Evolutionary conservation across 1,140 invertebrate genomes (phyloP), one percentile per base, ranked within the genome.

Genomic region (Babylonia areolata): DNA sequence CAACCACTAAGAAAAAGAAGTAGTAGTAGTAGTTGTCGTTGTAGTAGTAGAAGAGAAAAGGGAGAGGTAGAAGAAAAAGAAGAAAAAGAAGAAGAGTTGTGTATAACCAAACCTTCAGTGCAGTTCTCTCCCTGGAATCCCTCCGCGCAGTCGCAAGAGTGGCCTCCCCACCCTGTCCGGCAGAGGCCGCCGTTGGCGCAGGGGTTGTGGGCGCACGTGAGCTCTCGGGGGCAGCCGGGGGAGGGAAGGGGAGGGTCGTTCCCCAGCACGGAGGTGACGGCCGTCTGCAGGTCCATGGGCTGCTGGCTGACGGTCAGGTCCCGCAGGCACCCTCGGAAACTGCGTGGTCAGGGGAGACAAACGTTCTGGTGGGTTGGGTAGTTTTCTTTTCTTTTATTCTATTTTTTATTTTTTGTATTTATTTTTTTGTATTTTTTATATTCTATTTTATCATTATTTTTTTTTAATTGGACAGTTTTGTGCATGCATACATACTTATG

Each of bases 221-320:
- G 86, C n/a, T 91, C 91, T n/a, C 89, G 82, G 1, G 83, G 64
- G 85, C 92, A 92, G 5, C 92, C 92, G 35, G 92, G 88, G 1
- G 71, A 77, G 1, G 92, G 87, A 2, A 64, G 9, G 31, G 88
- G 86, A 33, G 92, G 92, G 73, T 92, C 92, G 87, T 91, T 91
- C 17, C 90, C 88, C 54, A 92, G 87, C 3, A 88, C 81, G 3
- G 90, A 90, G 17, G 79, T 54, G 9, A 85, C 69, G 20, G 86
- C 79, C n/a, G 54, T 86, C n/a, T 71, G 71, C 31, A 92, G 84
- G 73, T 89, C 85, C 3, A 91, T 69, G 1, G 83, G 78, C 23
- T 85, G 51, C 5, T 77, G 31, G 82, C 91, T 92, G 81, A 92
- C 85, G 33, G 80, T 87, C 28, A 92, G 80, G 71, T 92, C 88